Percentiles rank a stretch among this genome's conserved stretches.
These are phyloP conservation scores for Unio delphinus DNA, from an alignment of 2,888 invertebrate genomes.

Conservation along the genomic window DNA sequence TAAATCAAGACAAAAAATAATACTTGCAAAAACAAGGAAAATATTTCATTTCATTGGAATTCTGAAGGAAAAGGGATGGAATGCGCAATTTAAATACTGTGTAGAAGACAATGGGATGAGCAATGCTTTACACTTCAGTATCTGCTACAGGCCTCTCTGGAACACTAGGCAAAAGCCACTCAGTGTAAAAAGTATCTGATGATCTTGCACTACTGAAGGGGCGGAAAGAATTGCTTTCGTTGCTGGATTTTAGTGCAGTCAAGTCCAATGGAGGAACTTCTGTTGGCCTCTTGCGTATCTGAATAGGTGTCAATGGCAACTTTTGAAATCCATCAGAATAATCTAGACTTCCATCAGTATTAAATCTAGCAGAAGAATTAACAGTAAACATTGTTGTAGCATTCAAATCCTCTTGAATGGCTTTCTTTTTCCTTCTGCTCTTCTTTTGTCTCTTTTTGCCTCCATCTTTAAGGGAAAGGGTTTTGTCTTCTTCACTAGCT, in stretches of 20 bases:
- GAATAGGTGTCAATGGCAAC: slow-evolving; percentile 55
- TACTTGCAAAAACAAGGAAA: no score
- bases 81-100: no score
- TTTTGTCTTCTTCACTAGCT: no score
- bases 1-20: no score
- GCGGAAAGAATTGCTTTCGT: slow-evolving; percentile 53
- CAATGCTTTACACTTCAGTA: slow-evolving; percentile 23
- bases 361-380: slow-evolving; percentile 44
- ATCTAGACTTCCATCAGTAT: slow-evolving; percentile 51
- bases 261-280: slow-evolving; percentile 62
- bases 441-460: slow-evolving; percentile 19
- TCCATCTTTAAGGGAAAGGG: slow-evolving; percentile 5
- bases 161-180: slow-evolving; percentile 27
- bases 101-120: no score
- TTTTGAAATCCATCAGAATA: slow-evolving; percentile 38
- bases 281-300: slow-evolving; percentile 28
- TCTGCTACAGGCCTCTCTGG: slow-evolving; percentile 26
- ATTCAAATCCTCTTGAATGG: slow-evolving; percentile 44
- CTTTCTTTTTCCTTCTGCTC: slow-evolving; percentile 23
- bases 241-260: slow-evolving; percentile 50
- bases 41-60: no score
- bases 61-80: no score
- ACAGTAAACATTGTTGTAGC: slow-evolving; percentile 52
- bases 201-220: slow-evolving; percentile 55
- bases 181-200: slow-evolving; percentile 50